Percentiles rank a stretch among this genome's conserved stretches.
Evolutionary conservation across 1,140 invertebrate genomes (phyloP).

Genomic region (Ptiloglossa arizonensis): DNA sequence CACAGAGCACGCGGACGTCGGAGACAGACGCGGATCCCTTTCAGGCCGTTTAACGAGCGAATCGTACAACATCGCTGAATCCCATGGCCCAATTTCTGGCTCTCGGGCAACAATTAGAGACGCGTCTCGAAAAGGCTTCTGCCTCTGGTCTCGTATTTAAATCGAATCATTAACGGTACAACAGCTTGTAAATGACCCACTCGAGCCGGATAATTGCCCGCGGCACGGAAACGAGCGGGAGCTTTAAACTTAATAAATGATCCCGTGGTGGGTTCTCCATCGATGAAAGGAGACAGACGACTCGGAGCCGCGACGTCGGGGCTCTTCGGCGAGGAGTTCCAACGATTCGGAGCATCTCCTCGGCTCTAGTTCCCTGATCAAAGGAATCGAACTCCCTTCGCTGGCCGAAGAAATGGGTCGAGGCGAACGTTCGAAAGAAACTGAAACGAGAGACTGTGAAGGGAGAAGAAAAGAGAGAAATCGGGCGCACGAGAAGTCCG

Average conservation of each 20-base stretch:
- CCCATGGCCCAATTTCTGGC: not conserved
- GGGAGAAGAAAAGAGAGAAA: not conserved
- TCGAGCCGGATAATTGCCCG: slow-evolving; percentile 34
- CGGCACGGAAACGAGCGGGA: not conserved
- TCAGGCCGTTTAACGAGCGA: not conserved
- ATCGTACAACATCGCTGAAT: not conserved
- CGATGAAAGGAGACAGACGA: slow-evolving; percentile 32
- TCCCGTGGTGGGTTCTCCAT: slow-evolving; percentile 14
- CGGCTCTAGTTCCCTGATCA: slow-evolving; percentile 45
- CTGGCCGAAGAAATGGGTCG: slow-evolving; percentile 1
- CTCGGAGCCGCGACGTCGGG: not conserved
- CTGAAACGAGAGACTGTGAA: slow-evolving; percentile 20
- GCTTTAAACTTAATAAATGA: slow-evolving; percentile 51
- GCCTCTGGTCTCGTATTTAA: slow-evolving; percentile 25
- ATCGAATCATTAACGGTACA: slow-evolving; percentile 37
- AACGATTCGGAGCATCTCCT: slow-evolving; percentile 1
- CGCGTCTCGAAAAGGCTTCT: not conserved
- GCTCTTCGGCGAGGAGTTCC: not conserved
- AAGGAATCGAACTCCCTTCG: slow-evolving; percentile 45
- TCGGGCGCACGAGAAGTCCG: slow-evolving; percentile 28
- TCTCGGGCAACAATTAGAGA: slow-evolving; percentile 7
- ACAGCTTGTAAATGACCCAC: slow-evolving; percentile 35
- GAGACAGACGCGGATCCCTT: not conserved
- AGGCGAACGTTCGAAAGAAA: slow-evolving; percentile 29
- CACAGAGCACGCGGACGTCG: too few species aligned